These are phyloP conservation scores for Nezara viridula DNA, from an alignment of 2,888 invertebrate genomes.

Conservation along the genomic window DNA sequence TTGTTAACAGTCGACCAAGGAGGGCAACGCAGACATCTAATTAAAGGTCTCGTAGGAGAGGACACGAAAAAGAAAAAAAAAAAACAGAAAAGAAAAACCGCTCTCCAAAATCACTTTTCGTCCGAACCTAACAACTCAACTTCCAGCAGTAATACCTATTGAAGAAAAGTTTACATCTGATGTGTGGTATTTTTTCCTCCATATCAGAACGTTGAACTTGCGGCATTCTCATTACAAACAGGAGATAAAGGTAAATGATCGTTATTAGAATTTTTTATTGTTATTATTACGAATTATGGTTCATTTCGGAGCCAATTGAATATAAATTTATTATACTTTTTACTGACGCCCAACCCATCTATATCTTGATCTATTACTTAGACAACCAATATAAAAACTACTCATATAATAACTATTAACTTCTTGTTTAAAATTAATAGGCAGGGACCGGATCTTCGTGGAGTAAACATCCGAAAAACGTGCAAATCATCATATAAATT, in stretches of 20 bases:
- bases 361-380: no score
- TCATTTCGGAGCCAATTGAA: no score
- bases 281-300: no score
- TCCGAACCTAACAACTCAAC: background rate
- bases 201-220: background rate
- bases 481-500: no score
- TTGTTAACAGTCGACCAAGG: background rate
- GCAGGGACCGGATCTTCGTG: no score
- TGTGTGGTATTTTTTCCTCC: background rate
- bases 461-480: no score
- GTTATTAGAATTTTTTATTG: background rate
- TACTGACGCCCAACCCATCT: no score
- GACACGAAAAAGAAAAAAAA: background rate
- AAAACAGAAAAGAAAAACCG: background rate
- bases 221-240: background rate
- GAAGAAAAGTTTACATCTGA: background rate
- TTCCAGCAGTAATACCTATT: background rate
- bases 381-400: no score
- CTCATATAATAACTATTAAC: no score
- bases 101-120: constrained; percentile 10
- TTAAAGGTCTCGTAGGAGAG: background rate
- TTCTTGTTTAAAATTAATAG: no score
- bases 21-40: background rate
- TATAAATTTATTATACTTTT: no score
- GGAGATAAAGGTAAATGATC: background rate